phyloP scores from a whole-genome alignment of 2,888 invertebrate species.

The Osmoderma eremita region DNA sequence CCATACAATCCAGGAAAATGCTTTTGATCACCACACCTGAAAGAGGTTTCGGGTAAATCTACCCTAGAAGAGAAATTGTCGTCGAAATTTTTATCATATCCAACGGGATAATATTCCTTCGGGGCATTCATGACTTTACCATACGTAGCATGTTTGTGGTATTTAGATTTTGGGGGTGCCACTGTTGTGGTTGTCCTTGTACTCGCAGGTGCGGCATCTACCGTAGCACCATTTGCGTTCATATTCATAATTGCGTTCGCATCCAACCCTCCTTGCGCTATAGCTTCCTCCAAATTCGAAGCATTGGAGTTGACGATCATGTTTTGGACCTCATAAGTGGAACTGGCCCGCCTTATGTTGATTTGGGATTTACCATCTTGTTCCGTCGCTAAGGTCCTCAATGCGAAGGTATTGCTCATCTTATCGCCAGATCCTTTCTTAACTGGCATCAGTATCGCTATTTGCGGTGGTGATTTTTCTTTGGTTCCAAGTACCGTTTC shows the following conservation, averaged over 20 bases:
- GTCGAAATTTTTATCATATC: conserved; percentile 89
- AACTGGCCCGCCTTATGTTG: conserved; percentile 48
- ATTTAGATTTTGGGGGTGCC: conserved; percentile 62
- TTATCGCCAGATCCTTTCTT: conserved; percentile 50
- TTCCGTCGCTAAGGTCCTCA: conserved; percentile 55
- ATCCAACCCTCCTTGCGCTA: conserved; percentile 68
- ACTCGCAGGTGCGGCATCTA: conserved; percentile 46
- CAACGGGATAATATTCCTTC: conserved; percentile 86
- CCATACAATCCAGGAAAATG: conserved; percentile 91
- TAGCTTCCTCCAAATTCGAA: conserved; percentile 80
- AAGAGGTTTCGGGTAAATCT: conserved; percentile 83
- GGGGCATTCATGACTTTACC: conserved; percentile 89
- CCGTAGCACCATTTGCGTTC: too few species aligned
- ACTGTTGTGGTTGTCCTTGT: conserved; percentile 64
- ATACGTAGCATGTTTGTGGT: conserved; percentile 61
- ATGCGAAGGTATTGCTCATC: conserved; percentile 56
- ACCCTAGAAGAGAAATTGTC: conserved; percentile 88
- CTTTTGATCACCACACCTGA: conserved; percentile 88
- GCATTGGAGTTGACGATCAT: conserved; percentile 75
- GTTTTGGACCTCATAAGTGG: conserved; percentile 55
- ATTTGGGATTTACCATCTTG: conserved; percentile 51
- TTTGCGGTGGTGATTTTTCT: conserved; percentile 47
- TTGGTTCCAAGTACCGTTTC: conserved; percentile 52
- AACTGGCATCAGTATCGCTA: conserved; percentile 57
- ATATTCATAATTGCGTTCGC: conserved; percentile 56